Evolutionary conservation across 2,888 invertebrate genomes (phyloP).

Genomic region (Exocentrus adspersus): DNA sequence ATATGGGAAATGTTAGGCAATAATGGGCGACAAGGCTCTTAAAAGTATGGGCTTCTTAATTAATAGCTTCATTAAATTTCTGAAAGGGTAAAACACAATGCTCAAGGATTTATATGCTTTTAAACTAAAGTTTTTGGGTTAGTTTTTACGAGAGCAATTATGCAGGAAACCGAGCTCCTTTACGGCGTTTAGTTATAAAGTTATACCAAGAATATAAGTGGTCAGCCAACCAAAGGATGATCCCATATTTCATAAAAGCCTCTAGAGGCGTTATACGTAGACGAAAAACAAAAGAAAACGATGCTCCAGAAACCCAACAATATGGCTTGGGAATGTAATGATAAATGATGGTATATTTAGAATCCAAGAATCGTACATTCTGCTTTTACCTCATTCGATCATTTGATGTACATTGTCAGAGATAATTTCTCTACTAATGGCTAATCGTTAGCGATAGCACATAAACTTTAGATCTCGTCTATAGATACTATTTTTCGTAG

Average conservation of each 20-base stretch:
- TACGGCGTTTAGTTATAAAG: constrained; percentile 44
- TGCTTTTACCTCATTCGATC: constrained; percentile 19
- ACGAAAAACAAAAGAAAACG: constrained; percentile 39
- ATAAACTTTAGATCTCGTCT: constrained; percentile 1
- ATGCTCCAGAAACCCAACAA: constrained; percentile 25
- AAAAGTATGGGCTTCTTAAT: constrained; percentile 25
- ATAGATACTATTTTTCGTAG: too few relatives aligned
- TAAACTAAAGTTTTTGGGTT: constrained; percentile 31
- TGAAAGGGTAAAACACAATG: constrained; percentile 25
- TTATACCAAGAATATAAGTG: constrained; percentile 43
- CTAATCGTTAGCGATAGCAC: constrained; percentile 20
- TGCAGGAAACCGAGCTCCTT: constrained; percentile 38
- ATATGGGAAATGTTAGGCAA: constrained; percentile 13
- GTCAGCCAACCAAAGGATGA: constrained; percentile 47
- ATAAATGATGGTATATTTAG: constrained; percentile 37
- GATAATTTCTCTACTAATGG: constrained; percentile 8
- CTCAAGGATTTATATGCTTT: constrained; percentile 36
- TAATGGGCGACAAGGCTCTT: constrained; percentile 21
- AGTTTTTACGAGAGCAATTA: constrained; percentile 41
- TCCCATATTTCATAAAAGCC: constrained; percentile 47
- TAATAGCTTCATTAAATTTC: constrained; percentile 33
- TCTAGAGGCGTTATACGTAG: constrained; percentile 34
- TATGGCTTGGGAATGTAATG: constrained; percentile 29
- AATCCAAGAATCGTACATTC: constrained; percentile 19
- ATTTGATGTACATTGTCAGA: constrained; percentile 27